Percentiles rank a stretch among this genome's conserved stretches.
Evolutionary conservation across 1,140 invertebrate species (phyloP).

Genomic region (Drosophila leontia): DNA sequence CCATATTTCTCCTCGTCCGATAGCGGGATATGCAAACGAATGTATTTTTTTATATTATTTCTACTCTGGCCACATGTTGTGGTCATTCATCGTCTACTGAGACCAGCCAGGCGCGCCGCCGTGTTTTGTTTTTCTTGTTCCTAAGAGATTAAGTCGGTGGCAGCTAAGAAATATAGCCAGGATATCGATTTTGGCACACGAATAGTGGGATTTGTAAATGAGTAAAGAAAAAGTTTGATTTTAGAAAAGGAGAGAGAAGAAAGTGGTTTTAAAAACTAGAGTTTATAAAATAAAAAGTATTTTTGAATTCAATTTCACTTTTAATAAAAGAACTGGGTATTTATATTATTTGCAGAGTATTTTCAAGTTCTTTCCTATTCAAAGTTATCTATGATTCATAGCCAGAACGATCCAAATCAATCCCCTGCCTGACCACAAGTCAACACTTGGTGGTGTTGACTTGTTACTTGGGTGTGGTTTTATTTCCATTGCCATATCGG

Average conservation of each 20-base stretch:
- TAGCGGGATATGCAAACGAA: slow-evolving; percentile 37
- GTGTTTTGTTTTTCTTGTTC: slow-evolving; percentile 26
- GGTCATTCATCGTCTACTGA: slow-evolving; percentile 37
- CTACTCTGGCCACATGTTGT: slow-evolving; percentile 62
- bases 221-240: background rate
- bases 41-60: slow-evolving; percentile 50
- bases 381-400: slow-evolving; percentile 1
- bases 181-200: slow-evolving; percentile 27
- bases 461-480: slow-evolving; percentile 34
- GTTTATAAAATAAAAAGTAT: background rate
- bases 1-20: slow-evolving; percentile 65
- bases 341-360: background rate
- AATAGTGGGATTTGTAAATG: slow-evolving; percentile 7
- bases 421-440: slow-evolving; percentile 17
- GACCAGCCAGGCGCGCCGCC: slow-evolving; percentile 36
- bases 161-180: slow-evolving; percentile 52
- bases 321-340: too few relatives aligned
- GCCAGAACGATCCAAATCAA: slow-evolving; percentile 8
- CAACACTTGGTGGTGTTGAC: slow-evolving; percentile 12
- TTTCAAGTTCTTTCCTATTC: too few relatives aligned
- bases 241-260: background rate
- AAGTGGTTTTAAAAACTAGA: background rate
- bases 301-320: background rate
- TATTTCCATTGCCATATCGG: slow-evolving; percentile 31
- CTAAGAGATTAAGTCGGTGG: slow-evolving; percentile 39